Base-by-base conservation (phyloP, 2,113 vertebrate species). In the Scolopax mira region DNA sequence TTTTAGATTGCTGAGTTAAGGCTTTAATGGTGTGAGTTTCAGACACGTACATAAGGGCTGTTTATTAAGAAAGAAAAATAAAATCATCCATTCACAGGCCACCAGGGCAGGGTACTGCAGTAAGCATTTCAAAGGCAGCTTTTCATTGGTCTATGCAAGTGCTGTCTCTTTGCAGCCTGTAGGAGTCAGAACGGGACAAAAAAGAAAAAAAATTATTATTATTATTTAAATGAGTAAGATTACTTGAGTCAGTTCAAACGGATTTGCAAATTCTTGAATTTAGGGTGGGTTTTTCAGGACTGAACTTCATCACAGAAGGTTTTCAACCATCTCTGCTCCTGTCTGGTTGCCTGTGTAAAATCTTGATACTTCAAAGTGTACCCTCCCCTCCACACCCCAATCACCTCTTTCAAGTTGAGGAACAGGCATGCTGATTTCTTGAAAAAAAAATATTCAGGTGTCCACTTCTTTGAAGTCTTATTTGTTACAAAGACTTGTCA, bases 1-100 rank as follows among this genome's bases (percentile, higher is more conserved):
- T 52, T 89, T 96, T 37, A 94, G 65, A 84, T 54, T 93, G 93
- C 90, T 75, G 92, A 87, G 49, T 81, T 94, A 81, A 93, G 73
- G 70, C 73, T 95, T 97, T 89, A 87, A 84, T 46, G 58, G 69
- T 60, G 42, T 84, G 91, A 51, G 48, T 75, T 92, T 88, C 81
- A 95, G 79, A 57, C 44, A 88, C 69, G 86, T 52, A 67, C 3
- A 4, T 18, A 61, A 86, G 52, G 27, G 61, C 24, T 84, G 82
- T 85, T 93, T 84, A 93, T 88, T 92, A 92, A 86, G 55, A 44
- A 62, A 69, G 39, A 39, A 41, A 27, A 33, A 12, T 10, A 61
- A 88, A 90, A 57, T 77, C 37, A 21, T 39, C 61, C 62, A 61
- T 85, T 82, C 84, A 77, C 9, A 70, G 74, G 37, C 64, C 60